Conservation (phyloP, 1,140 invertebrate species). For the Lucilia sericata region DNA sequence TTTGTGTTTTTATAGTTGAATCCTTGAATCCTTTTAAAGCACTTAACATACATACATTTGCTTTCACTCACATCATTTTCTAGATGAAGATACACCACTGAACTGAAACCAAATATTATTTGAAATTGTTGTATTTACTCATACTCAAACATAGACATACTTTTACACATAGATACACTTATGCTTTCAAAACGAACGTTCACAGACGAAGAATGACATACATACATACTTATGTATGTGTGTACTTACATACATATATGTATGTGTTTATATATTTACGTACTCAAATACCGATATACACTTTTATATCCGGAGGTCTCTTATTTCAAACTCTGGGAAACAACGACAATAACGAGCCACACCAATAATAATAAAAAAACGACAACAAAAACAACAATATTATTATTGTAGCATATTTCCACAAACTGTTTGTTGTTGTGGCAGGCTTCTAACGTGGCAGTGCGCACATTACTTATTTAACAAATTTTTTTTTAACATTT, state of each 20-base stretch:
- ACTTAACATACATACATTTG: slow-evolving; percentile 26
- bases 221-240: too few species aligned
- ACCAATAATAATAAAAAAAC: slow-evolving; percentile 26
- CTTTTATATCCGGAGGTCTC: neutral
- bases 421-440: neutral
- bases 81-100: neutral
- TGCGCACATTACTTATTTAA: slow-evolving; percentile 25
- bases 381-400: neutral
- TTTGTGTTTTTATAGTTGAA: slow-evolving; percentile 19
- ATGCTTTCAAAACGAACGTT: too few species aligned
- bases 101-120: slow-evolving; percentile 10
- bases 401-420: neutral
- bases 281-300: neutral
- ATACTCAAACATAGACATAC: neutral
- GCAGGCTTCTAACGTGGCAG: neutral
- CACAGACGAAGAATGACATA: too few species aligned
- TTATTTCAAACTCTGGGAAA: neutral
- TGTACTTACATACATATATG: too few species aligned
- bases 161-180: neutral
- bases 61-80: slow-evolving; percentile 29
- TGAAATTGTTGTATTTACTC: neutral
- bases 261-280: too few species aligned
- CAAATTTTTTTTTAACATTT: neutral
- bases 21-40: slow-evolving; percentile 25
- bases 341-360: slow-evolving; percentile 4